phyloP scores from a whole-genome alignment of 2,797 vertebrate species.

The Liparis tanakae region DNA sequence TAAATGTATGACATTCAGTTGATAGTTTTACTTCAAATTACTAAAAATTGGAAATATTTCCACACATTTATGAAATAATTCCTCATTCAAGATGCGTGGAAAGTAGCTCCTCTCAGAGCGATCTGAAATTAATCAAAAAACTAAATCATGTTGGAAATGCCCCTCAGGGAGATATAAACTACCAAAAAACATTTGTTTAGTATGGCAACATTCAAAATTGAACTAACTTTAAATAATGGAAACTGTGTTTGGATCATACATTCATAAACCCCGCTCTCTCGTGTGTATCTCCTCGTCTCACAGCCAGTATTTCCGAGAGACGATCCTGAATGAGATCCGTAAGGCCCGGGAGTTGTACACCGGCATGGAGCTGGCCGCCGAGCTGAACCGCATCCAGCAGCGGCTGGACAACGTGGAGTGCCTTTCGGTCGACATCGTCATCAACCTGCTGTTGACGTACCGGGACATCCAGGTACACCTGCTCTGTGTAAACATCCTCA shows the following conservation, averaged over 20 bases:
- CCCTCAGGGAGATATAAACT: slow-evolving; percentile 10
- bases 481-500: background rate
- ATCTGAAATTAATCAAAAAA: slow-evolving; percentile 19
- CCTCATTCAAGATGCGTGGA: background rate
- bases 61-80: background rate
- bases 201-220: background rate
- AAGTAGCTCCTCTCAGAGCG: slow-evolving; percentile 7
- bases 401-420: slow-evolving; percentile 96
- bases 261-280: background rate
- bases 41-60: background rate
- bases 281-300: background rate
- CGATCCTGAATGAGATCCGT: slow-evolving; percentile 94
- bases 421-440: slow-evolving; percentile 95
- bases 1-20: too few species aligned
- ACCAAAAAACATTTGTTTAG: background rate
- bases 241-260: background rate
- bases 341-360: slow-evolving; percentile 93
- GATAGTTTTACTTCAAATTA: background rate
- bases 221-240: background rate
- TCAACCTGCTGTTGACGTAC: slow-evolving; percentile 96
- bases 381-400: slow-evolving; percentile 93
- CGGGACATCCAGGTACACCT: slow-evolving; percentile 94
- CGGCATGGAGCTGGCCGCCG: slow-evolving; percentile 90
- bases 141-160: background rate
- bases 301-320: slow-evolving; percentile 96